phyloP scores from a whole-genome alignment of 2,888 invertebrate genomes.

The Chloroclystis v-ata region DNA sequence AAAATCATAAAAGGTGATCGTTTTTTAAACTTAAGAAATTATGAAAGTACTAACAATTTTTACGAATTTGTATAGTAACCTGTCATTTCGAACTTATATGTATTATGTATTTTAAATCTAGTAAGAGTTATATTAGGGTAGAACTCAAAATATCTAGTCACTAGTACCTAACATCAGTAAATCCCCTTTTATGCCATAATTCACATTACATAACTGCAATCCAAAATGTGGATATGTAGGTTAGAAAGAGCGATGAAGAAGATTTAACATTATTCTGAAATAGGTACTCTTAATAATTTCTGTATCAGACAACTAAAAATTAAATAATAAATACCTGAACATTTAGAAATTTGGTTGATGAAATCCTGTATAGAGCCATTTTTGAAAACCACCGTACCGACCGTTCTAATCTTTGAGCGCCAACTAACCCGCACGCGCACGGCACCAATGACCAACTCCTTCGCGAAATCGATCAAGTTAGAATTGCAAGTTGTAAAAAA shows the following conservation, averaged over 20 bases:
- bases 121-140: too few species aligned
- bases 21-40: too few species aligned
- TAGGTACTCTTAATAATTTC: too few species aligned
- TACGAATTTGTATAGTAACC: too few species aligned
- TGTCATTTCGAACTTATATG: too few species aligned
- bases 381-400: constrained; percentile 43
- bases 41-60: too few species aligned
- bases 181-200: constrained; percentile 23
- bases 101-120: too few species aligned
- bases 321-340: constrained; percentile 75
- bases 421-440: constrained; percentile 52
- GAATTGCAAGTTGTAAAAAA: constrained; percentile 28
- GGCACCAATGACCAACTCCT: constrained; percentile 35
- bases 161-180: too few species aligned
- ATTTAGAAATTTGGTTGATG: constrained; percentile 79
- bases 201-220: constrained; percentile 55
- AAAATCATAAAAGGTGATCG: too few species aligned
- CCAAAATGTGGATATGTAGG: constrained; percentile 47
- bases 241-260: constrained; percentile 36
- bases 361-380: constrained; percentile 84
- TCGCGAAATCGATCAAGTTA: constrained; percentile 59
- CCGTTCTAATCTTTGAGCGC: constrained; percentile 39
- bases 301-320: too few species aligned
- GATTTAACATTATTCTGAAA: not conserved
- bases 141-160: too few species aligned